Percentiles rank a stretch among this genome's conserved stretches.
Conservation (phyloP, 2,888 invertebrate species). For the Tetheella fluctuosa region DNA sequence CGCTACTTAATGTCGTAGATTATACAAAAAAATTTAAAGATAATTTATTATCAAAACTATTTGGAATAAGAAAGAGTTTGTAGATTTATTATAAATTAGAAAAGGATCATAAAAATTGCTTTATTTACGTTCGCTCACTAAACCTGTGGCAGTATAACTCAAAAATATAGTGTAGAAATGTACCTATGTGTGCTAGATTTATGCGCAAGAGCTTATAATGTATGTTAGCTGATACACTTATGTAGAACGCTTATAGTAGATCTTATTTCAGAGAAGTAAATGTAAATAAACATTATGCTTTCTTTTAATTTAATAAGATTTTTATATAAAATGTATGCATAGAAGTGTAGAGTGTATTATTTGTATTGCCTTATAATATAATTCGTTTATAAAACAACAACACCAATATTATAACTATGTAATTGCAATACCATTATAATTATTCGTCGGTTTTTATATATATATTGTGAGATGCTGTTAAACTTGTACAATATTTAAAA, state of each 20-base stretch:
- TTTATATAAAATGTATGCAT: not conserved
- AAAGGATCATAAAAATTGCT: not conserved
- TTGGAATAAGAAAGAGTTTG: conserved; percentile 12
- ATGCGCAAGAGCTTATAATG: conserved; percentile 19
- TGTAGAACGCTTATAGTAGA: not conserved
- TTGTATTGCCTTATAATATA: not conserved
- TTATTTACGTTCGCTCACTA: not conserved
- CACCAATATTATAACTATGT: not conserved
- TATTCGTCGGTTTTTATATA: not conserved
- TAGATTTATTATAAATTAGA: not conserved
- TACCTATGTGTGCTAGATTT: not conserved
- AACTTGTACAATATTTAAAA: no score
- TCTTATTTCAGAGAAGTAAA: not conserved
- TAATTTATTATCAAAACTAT: conserved; percentile 26
- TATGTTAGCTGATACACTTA: not conserved
- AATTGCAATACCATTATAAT: not conserved
- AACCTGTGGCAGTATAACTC: not conserved
- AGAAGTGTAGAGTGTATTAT: not conserved
- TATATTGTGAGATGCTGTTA: no score
- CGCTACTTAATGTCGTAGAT: not conserved
- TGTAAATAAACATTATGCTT: not conserved
- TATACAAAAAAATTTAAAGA: conserved; percentile 16
- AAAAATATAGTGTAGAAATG: not conserved
- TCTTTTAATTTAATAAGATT: not conserved
- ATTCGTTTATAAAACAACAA: not conserved